Base-by-base conservation (phyloP, 2,797 vertebrate genomes). In the Lycodopsis pacificus region DNA sequence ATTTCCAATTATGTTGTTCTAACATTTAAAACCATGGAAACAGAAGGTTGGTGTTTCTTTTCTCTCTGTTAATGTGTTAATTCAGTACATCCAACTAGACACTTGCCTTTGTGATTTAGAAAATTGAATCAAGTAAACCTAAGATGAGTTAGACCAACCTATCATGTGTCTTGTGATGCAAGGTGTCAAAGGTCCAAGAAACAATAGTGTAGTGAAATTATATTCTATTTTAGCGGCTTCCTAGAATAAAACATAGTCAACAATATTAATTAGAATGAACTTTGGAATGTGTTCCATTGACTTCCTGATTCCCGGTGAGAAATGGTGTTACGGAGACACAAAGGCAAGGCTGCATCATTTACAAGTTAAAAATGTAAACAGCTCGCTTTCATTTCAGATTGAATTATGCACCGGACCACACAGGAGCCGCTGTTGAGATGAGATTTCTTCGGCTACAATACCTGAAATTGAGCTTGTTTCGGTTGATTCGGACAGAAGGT, bases 301-400 rank as follows among this genome's bases (percentile, higher is more conserved):
- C 63, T 73, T 77, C 34, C 57, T 9, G 10, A 20, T 63, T 78
- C 46, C 46, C 7, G 2, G 49, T 58, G 53, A 81, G 49, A 81
- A 83, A 84, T 80, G 3, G 32, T 72, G 64, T 79, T 66, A 75
- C 38, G 0, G 3, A 77, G 46, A 79, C 73, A 91, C 74, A 88
- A 85, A 86, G 64, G 73, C 81, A 71, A 66, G 49, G 64, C 71
- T 64, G 71, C 59, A 65, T 85, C 56, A 85, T 91, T 86, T 82
- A 82, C 75, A 83, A 84, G 68, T 74, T 76, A 83, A 88, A 79
- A 87, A 87, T 80, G 62, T 89, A 92, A 91, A 92, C 89, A 89
- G 82, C 83, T 85, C 86, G 73, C 80, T 88, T 83, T 91, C 73
- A 88, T 89, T 72, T 87, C 59, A 57, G 63, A 66, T 59, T 85